A percentile compares a stretch with the other conserved stretches of the same genome.
Conservation (phyloP, 2,888 invertebrate species). For the Tromatobia lineatoria region DNA sequence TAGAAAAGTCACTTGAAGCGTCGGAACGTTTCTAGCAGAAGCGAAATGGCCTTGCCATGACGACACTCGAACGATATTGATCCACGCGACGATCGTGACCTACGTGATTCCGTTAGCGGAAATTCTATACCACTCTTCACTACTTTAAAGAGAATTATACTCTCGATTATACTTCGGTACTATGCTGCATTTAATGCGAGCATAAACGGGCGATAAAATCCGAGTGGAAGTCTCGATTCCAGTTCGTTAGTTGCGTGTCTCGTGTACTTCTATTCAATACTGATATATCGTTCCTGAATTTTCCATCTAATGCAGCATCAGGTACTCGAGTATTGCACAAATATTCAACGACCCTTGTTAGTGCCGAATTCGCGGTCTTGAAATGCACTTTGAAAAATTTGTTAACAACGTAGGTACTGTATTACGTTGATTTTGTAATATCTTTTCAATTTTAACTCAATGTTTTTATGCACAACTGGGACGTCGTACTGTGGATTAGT, state of each 20-base stretch:
- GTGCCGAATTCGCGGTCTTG: not conserved
- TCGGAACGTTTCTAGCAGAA: not conserved
- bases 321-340: not conserved
- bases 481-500: too few species aligned
- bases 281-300: constrained; percentile 2
- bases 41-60: constrained; percentile 23
- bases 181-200: constrained; percentile 14
- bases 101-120: not conserved
- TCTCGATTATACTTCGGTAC: constrained; percentile 1
- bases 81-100: constrained; percentile 16
- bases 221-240: constrained; percentile 17
- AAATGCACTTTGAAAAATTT: not conserved
- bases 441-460: too few species aligned
- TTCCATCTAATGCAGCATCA: not conserved
- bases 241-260: not conserved
- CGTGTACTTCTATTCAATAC: not conserved
- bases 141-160: constrained; percentile 16
- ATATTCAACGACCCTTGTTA: constrained; percentile 3
- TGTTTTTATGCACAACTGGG: too few species aligned
- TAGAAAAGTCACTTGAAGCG: not conserved
- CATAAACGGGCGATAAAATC: constrained; percentile 38
- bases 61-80: constrained; percentile 19
- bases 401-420: too few species aligned
- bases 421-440: too few species aligned
- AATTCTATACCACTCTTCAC: constrained; percentile 12